Evolutionary conservation across 2,888 invertebrate species (phyloP).

Genomic region (Zaprionus lineosus): DNA sequence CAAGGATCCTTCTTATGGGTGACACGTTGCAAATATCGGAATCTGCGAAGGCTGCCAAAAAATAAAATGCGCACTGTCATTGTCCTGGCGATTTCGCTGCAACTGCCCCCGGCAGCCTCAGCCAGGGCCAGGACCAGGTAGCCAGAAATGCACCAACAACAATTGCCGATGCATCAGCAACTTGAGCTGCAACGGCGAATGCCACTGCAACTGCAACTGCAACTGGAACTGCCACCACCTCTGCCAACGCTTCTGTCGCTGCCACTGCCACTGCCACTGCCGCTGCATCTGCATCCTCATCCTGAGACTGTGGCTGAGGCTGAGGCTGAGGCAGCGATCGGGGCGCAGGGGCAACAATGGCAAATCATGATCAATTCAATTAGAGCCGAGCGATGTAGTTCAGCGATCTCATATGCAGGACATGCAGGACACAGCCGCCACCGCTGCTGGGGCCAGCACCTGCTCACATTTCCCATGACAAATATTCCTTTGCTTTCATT

Average conservation of each 20-base stretch:
- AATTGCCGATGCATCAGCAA: not conserved
- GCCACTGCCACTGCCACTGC: conserved; percentile 38
- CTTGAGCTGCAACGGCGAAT: conserved; percentile 35
- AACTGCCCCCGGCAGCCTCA: conserved; percentile 50
- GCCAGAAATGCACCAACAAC: conserved; percentile 9
- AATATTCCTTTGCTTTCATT: conserved; percentile 16
- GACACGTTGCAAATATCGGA: conserved; percentile 72
- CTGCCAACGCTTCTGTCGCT: too few species aligned
- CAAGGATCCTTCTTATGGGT: conserved; percentile 60
- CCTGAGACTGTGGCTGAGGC: too few species aligned
- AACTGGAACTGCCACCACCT: conserved; percentile 41
- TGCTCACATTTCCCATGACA: conserved; percentile 78
- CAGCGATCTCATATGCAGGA: conserved; percentile 46
- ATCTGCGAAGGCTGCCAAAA: conserved; percentile 25
- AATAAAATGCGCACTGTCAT: conserved; percentile 69
- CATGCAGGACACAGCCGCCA: conserved; percentile 20
- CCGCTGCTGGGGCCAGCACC: conserved; percentile 58
- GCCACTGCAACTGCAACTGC: conserved; percentile 39
- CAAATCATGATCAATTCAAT: conserved; percentile 80
- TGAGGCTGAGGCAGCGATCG: too few species aligned
- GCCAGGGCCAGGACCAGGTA: conserved; percentile 27
- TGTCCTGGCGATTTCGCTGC: conserved; percentile 66
- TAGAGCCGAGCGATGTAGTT: conserved; percentile 51
- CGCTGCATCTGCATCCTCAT: conserved; percentile 40
- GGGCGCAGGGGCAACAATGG: conserved; percentile 64